A percentile compares a stretch with the other conserved stretches of the same genome.
phyloP scores from a whole-genome alignment of 2,888 invertebrate species.

The Drosophila phalerata region DNA sequence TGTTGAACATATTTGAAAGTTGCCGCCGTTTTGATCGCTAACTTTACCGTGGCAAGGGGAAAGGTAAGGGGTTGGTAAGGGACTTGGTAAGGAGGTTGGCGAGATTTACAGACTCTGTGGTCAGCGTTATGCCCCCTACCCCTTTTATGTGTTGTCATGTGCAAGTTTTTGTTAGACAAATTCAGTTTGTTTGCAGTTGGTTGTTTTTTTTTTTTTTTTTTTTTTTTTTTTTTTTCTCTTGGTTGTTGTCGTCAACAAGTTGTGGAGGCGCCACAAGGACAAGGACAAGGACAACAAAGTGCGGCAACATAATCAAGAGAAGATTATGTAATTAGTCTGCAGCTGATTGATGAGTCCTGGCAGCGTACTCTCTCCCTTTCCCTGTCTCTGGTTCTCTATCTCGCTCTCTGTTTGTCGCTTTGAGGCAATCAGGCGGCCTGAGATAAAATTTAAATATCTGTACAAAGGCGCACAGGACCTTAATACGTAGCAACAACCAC shows the following conservation, averaged over 20 bases:
- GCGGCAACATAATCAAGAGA: constrained; percentile 84
- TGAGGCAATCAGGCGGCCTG: constrained; percentile 70
- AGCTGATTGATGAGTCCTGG: constrained; percentile 85
- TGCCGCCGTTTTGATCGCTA: constrained; percentile 44
- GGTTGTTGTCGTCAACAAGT: constrained; percentile 25
- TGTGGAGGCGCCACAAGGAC: constrained; percentile 19
- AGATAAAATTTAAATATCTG: constrained; percentile 78
- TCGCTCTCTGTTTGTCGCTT: constrained; percentile 7
- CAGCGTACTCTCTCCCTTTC: constrained; percentile 41
- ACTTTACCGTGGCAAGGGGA: constrained; percentile 2
- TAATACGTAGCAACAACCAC: constrained; percentile 5
- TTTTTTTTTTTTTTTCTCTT: neutral
- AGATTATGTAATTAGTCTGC: constrained; percentile 86
- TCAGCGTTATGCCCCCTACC: neutral
- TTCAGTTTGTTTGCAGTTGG: neutral
- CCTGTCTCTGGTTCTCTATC: too few relatives aligned
- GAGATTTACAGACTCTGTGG: neutral
- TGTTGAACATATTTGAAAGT: constrained; percentile 47
- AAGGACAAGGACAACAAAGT: constrained; percentile 52
- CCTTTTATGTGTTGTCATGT: constrained; percentile 16
- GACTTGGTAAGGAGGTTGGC: neutral
- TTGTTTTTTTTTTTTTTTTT: neutral
- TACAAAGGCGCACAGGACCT: constrained; percentile 40
- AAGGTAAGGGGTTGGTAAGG: too few relatives aligned
- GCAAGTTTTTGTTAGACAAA: constrained; percentile 6